These are phyloP conservation scores for Lamellibrachia satsuma DNA, from an alignment of 2,888 invertebrate genomes.

Conservation along the genomic window DNA sequence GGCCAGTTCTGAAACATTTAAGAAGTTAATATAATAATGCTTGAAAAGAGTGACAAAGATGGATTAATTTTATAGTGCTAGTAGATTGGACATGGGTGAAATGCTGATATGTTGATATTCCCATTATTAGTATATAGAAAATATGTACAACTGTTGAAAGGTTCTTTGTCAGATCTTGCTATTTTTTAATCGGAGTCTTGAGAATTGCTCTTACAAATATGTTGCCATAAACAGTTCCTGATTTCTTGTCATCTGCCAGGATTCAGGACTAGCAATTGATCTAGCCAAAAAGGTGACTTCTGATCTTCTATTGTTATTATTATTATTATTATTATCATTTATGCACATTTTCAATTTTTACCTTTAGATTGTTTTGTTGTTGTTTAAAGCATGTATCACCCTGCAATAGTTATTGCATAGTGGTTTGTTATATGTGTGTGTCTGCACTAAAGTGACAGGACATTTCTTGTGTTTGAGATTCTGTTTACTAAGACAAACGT, in stretches of 20 bases:
- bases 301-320: not conserved
- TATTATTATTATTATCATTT: not conserved
- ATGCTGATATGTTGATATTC: too few relatives aligned
- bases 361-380: not conserved
- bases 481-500: not conserved
- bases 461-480: not conserved
- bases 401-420: not conserved
- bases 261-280: not conserved
- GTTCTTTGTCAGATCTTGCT: not conserved
- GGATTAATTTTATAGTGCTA: not conserved
- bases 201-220: not conserved
- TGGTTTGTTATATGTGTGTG: not conserved
- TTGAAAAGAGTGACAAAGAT: not conserved
- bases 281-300: not conserved
- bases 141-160: too few relatives aligned
- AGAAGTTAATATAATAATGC: too few relatives aligned
- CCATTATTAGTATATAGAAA: too few relatives aligned
- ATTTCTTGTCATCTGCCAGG: not conserved
- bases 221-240: not conserved
- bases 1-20: too few relatives aligned
- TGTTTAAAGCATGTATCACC: not conserved
- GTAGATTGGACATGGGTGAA: not conserved
- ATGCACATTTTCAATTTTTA: not conserved
- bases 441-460: not conserved
- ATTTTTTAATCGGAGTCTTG: not conserved